phyloP scores from a whole-genome alignment of 2,888 invertebrate species.

The Oligia fasciuncula region DNA sequence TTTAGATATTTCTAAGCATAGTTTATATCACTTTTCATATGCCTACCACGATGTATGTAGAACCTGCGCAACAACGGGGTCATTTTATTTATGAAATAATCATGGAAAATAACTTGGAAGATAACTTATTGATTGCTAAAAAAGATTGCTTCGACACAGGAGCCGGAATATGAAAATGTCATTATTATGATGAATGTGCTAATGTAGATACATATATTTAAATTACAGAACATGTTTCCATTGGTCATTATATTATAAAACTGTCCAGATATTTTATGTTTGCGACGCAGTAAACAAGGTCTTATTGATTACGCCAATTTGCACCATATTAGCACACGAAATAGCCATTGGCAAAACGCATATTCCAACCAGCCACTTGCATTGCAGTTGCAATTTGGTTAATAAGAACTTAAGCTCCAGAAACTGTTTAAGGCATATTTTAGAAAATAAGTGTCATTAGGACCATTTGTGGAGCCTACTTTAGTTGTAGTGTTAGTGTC shows the following conservation, averaged over 20 bases:
- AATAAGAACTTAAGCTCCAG: conserved; percentile 6
- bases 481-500: too few species aligned
- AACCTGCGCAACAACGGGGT: neutral
- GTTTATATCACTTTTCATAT: neutral
- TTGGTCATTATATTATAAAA: conserved; percentile 6
- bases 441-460: conserved; percentile 7
- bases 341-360: conserved; percentile 12
- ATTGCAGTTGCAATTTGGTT: conserved; percentile 25
- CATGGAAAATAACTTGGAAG: neutral
- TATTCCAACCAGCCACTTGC: conserved; percentile 15
- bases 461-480: neutral
- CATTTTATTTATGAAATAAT: neutral
- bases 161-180: neutral
- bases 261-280: conserved; percentile 3
- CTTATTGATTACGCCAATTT: conserved; percentile 36
- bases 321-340: conserved; percentile 12
- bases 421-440: conserved; percentile 1
- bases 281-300: conserved; percentile 17
- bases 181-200: neutral
- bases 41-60: too few species aligned
- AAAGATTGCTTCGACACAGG: neutral
- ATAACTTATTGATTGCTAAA: neutral
- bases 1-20: neutral
- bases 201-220: neutral
- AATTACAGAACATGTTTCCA: neutral